A percentile compares a stretch with the other conserved stretches of the same genome.
Evolutionary conservation across 1,140 invertebrate genomes (phyloP).

Genomic region (Zaprionus inermis): DNA sequence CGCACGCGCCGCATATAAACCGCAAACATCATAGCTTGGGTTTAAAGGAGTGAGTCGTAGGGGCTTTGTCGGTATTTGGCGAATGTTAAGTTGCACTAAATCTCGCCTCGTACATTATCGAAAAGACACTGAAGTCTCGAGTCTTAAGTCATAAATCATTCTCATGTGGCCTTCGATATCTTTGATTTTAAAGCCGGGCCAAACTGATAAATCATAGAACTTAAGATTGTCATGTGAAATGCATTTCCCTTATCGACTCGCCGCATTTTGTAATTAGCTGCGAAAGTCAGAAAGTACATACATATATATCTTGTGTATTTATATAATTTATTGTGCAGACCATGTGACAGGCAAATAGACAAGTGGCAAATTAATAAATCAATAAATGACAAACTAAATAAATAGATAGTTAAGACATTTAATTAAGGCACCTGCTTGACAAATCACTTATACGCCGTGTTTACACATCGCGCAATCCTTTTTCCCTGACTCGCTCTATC

Average conservation of each 20-base stretch:
- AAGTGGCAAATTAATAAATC: slow-evolving; percentile 10
- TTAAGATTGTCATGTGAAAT: slow-evolving; percentile 50
- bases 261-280: slow-evolving; percentile 21
- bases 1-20: slow-evolving; percentile 61
- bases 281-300: background rate
- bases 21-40: slow-evolving; percentile 27
- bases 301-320: slow-evolving; percentile 7
- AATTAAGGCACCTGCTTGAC: background rate
- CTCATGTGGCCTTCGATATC: slow-evolving; percentile 45
- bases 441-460: slow-evolving; percentile 26
- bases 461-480: slow-evolving; percentile 6
- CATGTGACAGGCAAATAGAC: slow-evolving; percentile 49
- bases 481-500: background rate
- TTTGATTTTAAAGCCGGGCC: slow-evolving; percentile 42
- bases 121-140: slow-evolving; percentile 23
- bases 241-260: slow-evolving; percentile 47
- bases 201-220: slow-evolving; percentile 55
- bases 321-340: slow-evolving; percentile 11
- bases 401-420: background rate
- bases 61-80: slow-evolving; percentile 1
- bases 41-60: background rate
- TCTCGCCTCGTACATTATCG: slow-evolving; percentile 45
- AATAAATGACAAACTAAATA: slow-evolving; percentile 3
- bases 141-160: slow-evolving; percentile 59
- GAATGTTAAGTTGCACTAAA: slow-evolving; percentile 42